phyloP scores from a whole-genome alignment of 2,113 vertebrate genomes.

The Bombycilla garrulus region DNA sequence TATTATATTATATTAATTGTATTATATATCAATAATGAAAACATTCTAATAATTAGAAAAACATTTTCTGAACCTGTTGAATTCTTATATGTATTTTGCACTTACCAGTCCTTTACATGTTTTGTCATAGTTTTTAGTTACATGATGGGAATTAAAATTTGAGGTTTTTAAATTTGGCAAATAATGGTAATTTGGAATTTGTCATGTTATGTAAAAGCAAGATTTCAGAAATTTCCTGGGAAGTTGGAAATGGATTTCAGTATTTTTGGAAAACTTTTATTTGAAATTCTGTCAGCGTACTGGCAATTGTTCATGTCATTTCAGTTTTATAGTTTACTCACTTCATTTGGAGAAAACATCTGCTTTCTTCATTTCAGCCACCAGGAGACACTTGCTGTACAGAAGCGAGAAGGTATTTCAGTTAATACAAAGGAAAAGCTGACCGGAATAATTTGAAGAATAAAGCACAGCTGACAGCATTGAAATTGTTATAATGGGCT shows the following conservation, averaged over 20 bases:
- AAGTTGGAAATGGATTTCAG: neutral
- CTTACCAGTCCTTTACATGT: neutral
- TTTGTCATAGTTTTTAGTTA: neutral
- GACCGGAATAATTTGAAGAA: neutral
- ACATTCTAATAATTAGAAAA: neutral
- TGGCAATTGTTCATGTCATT: neutral
- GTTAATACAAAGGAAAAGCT: neutral
- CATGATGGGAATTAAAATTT: neutral
- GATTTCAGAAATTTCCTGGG: neutral
- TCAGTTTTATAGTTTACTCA: neutral
- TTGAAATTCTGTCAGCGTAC: neutral
- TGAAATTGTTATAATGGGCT: neutral
- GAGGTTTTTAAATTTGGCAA: neutral
- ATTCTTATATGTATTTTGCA: neutral
- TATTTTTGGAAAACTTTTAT: neutral
- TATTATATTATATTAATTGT: too few species aligned
- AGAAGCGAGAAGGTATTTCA: neutral
- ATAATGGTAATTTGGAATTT: neutral
- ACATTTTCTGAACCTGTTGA: neutral
- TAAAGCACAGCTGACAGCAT: neutral
- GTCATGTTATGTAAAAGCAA: neutral
- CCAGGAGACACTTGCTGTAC: conserved; percentile 50
- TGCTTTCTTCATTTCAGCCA: conserved; percentile 27
- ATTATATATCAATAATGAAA: neutral
- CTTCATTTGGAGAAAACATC: neutral